Conservation (phyloP, 2,113 vertebrate species). For the Fukomys damarensis region DNA sequence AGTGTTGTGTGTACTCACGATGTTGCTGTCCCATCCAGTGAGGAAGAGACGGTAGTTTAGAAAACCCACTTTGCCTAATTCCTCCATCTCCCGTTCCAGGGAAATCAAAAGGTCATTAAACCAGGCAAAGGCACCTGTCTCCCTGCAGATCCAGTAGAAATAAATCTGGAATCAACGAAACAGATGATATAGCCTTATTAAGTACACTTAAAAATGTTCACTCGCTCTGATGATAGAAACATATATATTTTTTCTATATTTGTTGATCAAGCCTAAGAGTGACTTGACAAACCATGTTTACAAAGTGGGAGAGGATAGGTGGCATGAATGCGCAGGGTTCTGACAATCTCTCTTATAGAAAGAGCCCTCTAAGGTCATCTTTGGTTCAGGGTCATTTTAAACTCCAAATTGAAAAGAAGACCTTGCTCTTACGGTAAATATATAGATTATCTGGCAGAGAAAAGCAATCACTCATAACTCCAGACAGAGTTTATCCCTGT, state of each 20-base stretch:
- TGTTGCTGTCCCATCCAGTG: conserved; percentile 91
- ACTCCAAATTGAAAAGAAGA: conserved; percentile 44
- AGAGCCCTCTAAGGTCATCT: conserved; percentile 15
- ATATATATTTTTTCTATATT: background rate
- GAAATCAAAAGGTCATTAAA: conserved; percentile 93
- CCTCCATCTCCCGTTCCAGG: conserved; percentile 94
- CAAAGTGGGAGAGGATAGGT: background rate
- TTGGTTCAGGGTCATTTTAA: conserved; percentile 37
- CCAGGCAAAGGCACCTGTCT: conserved; percentile 94
- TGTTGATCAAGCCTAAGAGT: conserved; percentile 9
- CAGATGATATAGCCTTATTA: conserved; percentile 11
- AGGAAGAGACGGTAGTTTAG: conserved; percentile 95
- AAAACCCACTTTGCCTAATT: conserved; percentile 90
- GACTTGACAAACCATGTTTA: background rate
- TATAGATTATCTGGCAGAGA: background rate
- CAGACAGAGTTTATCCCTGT: background rate
- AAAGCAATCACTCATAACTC: background rate
- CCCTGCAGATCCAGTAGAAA: conserved; percentile 96
- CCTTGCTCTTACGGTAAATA: background rate
- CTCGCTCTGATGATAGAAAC: background rate
- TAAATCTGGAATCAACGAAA: conserved; percentile 90
- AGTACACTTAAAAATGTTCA: background rate
- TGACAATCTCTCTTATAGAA: background rate
- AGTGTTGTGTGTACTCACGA: conserved; percentile 84
- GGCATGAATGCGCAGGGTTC: background rate